Evolutionary conservation across 1,140 invertebrate species (phyloP).

Genomic region (Chrysomallon squamiferum): DNA sequence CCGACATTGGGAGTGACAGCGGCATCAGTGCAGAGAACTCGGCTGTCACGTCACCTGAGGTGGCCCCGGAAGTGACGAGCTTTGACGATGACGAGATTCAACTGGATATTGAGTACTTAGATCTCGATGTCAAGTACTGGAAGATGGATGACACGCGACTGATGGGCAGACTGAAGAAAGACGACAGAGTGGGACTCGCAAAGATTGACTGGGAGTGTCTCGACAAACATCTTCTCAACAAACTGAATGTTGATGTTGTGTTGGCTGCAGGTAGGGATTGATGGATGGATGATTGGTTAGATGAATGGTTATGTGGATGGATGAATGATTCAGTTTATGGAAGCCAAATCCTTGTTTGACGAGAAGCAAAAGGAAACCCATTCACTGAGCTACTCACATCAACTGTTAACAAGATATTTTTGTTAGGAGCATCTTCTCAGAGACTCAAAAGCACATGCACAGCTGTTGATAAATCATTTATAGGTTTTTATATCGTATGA

Average conservation of each 20-base stretch:
- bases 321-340: background rate
- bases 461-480: too few relatives aligned
- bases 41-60: background rate
- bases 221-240: slow-evolving; percentile 19
- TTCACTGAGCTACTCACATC: background rate
- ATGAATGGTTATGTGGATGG: background rate
- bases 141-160: slow-evolving; percentile 19
- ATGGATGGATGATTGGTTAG: too few relatives aligned
- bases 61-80: slow-evolving; percentile 3
- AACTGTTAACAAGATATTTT: too few relatives aligned
- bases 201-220: slow-evolving; percentile 49
- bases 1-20: slow-evolving; percentile 18
- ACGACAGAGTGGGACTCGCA: slow-evolving; percentile 29
- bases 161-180: slow-evolving; percentile 17
- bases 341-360: background rate
- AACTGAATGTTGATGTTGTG: slow-evolving; percentile 42
- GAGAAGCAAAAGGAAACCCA: background rate
- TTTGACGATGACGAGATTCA: slow-evolving; percentile 14
- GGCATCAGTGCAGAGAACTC: background rate
- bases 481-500: too few relatives aligned
- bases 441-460: too few relatives aligned
- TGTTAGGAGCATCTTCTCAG: too few relatives aligned
- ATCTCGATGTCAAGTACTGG: slow-evolving; percentile 31
- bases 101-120: slow-evolving; percentile 25
- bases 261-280: slow-evolving; percentile 52